Percentiles rank a stretch among this genome's conserved stretches.
Evolutionary conservation across 1,140 invertebrate genomes (phyloP).

Genomic region (Tribolium madens): DNA sequence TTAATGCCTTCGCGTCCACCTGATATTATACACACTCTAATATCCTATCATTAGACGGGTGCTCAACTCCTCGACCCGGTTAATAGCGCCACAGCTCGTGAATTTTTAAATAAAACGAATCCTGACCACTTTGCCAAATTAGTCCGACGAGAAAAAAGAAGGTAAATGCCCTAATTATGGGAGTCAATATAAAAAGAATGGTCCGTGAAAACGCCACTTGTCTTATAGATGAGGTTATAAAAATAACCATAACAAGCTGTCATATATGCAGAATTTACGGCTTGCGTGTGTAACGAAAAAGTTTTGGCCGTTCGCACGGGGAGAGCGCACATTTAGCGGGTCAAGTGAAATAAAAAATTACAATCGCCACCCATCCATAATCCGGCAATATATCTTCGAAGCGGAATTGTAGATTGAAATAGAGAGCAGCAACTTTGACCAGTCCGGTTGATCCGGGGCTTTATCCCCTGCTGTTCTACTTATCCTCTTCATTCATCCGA

Average conservation of each 20-base stretch:
- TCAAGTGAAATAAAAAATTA: constrained; percentile 53
- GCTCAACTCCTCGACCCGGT: constrained; percentile 17
- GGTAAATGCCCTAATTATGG: neutral
- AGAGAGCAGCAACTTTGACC: constrained; percentile 55
- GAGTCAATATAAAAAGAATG: neutral
- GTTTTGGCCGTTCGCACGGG: too few relatives aligned
- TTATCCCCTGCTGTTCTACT: constrained; percentile 53
- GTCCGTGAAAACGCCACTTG: neutral
- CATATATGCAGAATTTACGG: constrained; percentile 12
- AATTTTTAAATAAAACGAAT: constrained; percentile 46
- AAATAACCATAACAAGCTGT: constrained; percentile 13
- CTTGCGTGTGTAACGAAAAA: constrained; percentile 12
- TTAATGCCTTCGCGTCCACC: constrained; percentile 55
- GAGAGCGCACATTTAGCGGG: constrained; percentile 29
- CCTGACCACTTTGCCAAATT: constrained; percentile 40
- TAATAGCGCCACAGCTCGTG: constrained; percentile 29
- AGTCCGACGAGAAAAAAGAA: neutral
- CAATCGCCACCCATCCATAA: constrained; percentile 51
- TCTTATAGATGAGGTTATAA: neutral
- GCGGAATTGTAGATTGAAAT: constrained; percentile 54
- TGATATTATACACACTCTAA: constrained; percentile 52
- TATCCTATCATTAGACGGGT: constrained; percentile 45
- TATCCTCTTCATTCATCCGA: constrained; percentile 55
- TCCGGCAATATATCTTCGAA: constrained; percentile 53
- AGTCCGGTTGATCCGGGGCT: constrained; percentile 44